phyloP scores from a whole-genome alignment of 2,797 vertebrate species.

The Malacoctenus gilli region DNA sequence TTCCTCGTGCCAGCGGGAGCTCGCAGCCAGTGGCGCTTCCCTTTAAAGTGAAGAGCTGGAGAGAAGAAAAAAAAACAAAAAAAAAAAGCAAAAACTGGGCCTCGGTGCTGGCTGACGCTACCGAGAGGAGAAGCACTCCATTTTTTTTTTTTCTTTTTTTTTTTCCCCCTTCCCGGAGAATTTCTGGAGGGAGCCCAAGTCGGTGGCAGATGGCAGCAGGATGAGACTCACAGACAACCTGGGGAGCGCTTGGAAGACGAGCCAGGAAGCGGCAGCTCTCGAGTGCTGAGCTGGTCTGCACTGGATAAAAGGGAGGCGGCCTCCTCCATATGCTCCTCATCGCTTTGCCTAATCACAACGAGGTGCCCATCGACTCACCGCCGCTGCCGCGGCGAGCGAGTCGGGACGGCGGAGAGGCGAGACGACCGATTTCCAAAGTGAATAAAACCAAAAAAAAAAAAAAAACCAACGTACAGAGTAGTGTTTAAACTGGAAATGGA shows the following conservation, averaged over 20 bases:
- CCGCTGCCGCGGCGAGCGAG: conserved; percentile 44
- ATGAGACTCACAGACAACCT: conserved; percentile 78
- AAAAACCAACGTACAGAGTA: conserved; percentile 33
- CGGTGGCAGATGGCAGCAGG: conserved; percentile 81
- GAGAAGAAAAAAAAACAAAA: no score
- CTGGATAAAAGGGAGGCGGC: conserved; percentile 71
- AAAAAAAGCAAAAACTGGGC: no score
- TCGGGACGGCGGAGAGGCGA: conserved; percentile 49
- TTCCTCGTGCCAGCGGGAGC: conserved; percentile 15
- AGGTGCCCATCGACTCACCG: conserved; percentile 53
- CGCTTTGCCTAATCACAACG: conserved; percentile 63
- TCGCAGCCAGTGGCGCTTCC: conserved; percentile 32
- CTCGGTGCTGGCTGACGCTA: conserved; percentile 65
- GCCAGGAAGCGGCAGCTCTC: conserved; percentile 75
- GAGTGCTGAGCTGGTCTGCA: conserved; percentile 75
- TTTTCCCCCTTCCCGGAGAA: conserved; percentile 39
- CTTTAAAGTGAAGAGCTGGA: conserved; percentile 56
- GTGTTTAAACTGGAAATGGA: conserved; percentile 47
- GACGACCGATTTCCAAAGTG: conserved; percentile 35
- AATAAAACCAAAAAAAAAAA: no score
- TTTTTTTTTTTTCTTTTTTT: conserved; percentile 35
- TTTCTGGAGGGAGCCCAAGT: conserved; percentile 79
- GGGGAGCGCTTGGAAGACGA: conserved; percentile 73
- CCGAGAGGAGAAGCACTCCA: conserved; percentile 43
- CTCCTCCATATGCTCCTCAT: conserved; percentile 74